phyloP scores from a whole-genome alignment of 2,888 invertebrate genomes.

The Fabriciana adippe region DNA sequence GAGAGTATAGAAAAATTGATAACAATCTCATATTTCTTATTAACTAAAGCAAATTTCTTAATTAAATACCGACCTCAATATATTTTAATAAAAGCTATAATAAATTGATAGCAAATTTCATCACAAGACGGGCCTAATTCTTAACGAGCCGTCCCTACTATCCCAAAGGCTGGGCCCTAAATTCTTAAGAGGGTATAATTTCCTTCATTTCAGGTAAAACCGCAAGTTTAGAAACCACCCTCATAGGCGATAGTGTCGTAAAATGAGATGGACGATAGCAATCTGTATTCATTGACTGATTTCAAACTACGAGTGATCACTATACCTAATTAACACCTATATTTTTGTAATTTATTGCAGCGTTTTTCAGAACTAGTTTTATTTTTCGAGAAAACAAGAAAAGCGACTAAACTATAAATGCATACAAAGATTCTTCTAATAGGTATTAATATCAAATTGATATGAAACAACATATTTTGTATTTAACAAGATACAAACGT shows the following conservation, averaged over 20 bases:
- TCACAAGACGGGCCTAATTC: conserved; percentile 21
- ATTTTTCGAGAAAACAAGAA: too few relatives aligned
- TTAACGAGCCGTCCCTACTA: conserved; percentile 18
- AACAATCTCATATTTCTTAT: not conserved
- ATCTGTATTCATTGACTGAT: too few relatives aligned
- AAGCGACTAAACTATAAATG: too few relatives aligned
- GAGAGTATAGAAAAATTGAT: not conserved
- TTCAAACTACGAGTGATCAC: too few relatives aligned
- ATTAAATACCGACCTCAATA: conserved; percentile 19
- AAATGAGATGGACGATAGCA: too few relatives aligned
- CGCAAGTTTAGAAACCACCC: conserved; percentile 10
- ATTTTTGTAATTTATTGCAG: too few relatives aligned
- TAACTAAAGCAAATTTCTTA: conserved; percentile 7
- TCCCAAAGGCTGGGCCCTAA: conserved; percentile 37
- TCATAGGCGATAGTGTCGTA: not conserved
- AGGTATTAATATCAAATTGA: too few relatives aligned
- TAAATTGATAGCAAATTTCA: conserved; percentile 26
- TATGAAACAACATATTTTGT: too few relatives aligned
- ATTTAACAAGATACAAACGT: too few relatives aligned
- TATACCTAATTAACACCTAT: too few relatives aligned
- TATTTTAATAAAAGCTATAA: conserved; percentile 8
- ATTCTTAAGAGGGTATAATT: conserved; percentile 49
- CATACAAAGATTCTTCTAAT: too few relatives aligned
- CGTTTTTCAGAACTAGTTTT: too few relatives aligned
- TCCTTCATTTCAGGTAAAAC: conserved; percentile 40